These are phyloP conservation scores for Phasia obesa DNA, from an alignment of 2,888 invertebrate genomes.

Conservation along the genomic window DNA sequence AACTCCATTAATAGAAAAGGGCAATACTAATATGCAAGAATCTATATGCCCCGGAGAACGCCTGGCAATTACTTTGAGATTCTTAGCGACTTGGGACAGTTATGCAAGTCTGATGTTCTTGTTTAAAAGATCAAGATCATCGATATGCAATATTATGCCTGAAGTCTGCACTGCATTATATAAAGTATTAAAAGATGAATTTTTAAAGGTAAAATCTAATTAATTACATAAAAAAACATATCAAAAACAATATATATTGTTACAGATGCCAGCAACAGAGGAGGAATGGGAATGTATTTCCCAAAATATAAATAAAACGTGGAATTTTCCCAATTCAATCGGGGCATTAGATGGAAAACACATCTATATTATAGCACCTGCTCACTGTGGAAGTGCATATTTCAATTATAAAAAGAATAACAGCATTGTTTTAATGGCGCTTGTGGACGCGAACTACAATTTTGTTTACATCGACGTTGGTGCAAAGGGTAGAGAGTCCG, in stretches of 20 bases:
- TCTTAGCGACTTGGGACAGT: no score
- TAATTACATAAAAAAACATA: slow-evolving; percentile 5
- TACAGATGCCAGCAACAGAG: slow-evolving; percentile 24
- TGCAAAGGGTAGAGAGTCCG: slow-evolving; percentile 35
- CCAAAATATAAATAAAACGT: slow-evolving; percentile 14
- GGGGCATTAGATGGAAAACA: no score
- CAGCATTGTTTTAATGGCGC: slow-evolving; percentile 35
- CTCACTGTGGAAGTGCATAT: no score
- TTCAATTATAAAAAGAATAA: slow-evolving; percentile 38
- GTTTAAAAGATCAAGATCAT: no score
- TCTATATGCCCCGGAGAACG: slow-evolving; percentile 21
- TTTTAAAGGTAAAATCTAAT: slow-evolving; percentile 15
- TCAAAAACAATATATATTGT: slow-evolving; percentile 8
- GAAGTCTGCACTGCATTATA: no score
- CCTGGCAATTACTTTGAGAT: no score
- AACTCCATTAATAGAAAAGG: background rate
- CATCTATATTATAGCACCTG: no score
- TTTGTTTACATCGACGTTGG: no score
- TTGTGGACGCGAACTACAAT: no score
- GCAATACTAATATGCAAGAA: slow-evolving; percentile 6
- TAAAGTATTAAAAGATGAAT: no score
- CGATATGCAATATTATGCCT: no score
- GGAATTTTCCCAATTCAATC: slow-evolving; percentile 8
- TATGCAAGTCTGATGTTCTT: no score
- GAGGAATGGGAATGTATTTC: slow-evolving; percentile 24